phyloP scores from a whole-genome alignment of 2,113 vertebrate species.

The Piprites chloris region DNA sequence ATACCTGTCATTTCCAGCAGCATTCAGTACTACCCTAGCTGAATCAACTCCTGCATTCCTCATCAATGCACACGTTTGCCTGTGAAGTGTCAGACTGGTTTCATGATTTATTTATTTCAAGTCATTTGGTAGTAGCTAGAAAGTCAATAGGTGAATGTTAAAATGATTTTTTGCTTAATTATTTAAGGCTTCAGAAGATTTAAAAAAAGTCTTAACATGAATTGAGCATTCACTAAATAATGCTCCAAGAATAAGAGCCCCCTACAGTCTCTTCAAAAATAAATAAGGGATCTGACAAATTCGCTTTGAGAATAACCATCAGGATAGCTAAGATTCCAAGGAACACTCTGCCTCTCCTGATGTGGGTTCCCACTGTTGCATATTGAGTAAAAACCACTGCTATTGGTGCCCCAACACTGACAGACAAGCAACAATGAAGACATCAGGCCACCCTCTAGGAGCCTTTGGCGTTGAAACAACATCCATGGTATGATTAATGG shows the following conservation, averaged over 20 bases:
- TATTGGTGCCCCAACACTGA: neutral
- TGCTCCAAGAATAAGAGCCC: neutral
- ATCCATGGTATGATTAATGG: neutral
- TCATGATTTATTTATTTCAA: conserved; percentile 62
- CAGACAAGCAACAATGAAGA: neutral
- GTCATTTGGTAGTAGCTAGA: neutral
- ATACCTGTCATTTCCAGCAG: neutral
- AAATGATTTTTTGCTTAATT: conserved; percentile 47
- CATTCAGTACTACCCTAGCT: neutral
- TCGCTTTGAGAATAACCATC: neutral
- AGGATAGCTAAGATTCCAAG: neutral
- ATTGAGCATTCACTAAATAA: neutral
- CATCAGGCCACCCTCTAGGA: neutral
- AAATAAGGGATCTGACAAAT: neutral
- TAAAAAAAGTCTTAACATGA: neutral
- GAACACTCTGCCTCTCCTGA: neutral
- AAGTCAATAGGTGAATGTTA: conserved; percentile 29
- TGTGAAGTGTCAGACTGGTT: neutral
- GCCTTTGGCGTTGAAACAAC: neutral
- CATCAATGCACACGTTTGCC: neutral
- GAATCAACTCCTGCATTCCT: neutral
- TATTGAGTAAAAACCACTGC: neutral
- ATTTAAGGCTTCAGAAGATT: conserved; percentile 9
- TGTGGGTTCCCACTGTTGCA: neutral
- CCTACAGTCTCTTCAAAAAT: neutral